Conservation (phyloP, 2,113 vertebrate genomes). For the crab-eating macaque (Macaca fascicularis) region T2T-MFA8v1.1 NC_088376.1:131564001-131564500, state of each 20-base stretch:
- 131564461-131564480: not conserved
- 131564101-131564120: constrained; percentile 58
- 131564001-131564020: constrained; percentile 25
- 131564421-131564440: not conserved
- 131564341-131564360: not conserved
- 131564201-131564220: not conserved
- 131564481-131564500: not conserved
- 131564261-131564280: not conserved
- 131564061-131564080: constrained; percentile 61
- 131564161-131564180: constrained; percentile 15
- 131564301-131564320: not conserved
- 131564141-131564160: constrained; percentile 56
- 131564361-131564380: not conserved
- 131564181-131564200: constrained; percentile 43
- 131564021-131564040: constrained; percentile 17
- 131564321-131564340: not conserved
- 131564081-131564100: constrained; percentile 64
- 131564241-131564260: not conserved
- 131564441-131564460: not conserved
- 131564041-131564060: constrained; percentile 7
- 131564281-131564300: not conserved
- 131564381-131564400: not conserved
- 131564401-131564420: rapidly evolving
- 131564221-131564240: not conserved
- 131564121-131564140: constrained; percentile 55